Evolutionary conservation across 2,888 invertebrate genomes (phyloP), one percentile per base, ranked within the genome.

Genomic region (Agrenia bidenticulata): DNA sequence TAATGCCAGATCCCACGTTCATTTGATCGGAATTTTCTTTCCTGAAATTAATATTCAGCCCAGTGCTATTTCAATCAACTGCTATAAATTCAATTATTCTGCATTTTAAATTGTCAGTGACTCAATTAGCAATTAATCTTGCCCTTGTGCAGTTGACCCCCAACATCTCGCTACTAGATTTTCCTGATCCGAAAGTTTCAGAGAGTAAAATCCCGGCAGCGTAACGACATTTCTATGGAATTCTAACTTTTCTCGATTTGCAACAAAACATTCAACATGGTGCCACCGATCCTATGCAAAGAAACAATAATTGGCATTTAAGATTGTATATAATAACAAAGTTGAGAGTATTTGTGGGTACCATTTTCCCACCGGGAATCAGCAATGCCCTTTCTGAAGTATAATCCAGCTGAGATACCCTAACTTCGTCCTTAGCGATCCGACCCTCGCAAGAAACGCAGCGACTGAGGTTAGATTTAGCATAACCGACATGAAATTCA

Each of bases 401-500:
- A 39, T 19, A 57, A 23, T 57, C 56, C 41, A 37, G 37, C 32
- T 57, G 56, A n/a, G 56, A 57, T 15, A 57, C 39, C 7, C 56
- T 9, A 17, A 57, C 56, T n/a, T 57, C 56, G 2, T 39, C 24
- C 21, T 57, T 37, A 2, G 37, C 39, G 24, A 57, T 57, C 19
- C 41, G n/a, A 17, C 41, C 56, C 7, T 41, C 21, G 19, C 56
- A 57, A 21, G 41, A 41, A 23, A 57, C 37, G 56, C 56, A 57
- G 41, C n/a, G 56, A 23, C 56, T 57, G 2, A n/a, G 2, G 13
- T 41, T 41, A 7, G 56, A 57, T 23, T 57, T 57, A 4, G 56
- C 56, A 21, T 57, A 57, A 13, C 37, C 56, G 2, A 57, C 56
- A 39, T 7, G 9, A 39, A 57, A 57, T 7, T 39, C 39, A 11